Evolutionary conservation across 35 echinoderm and acorn worm species (phyloP), one percentile per base, ranked within the genome.

Genomic region (Ophiothrix spiculata): DNA sequence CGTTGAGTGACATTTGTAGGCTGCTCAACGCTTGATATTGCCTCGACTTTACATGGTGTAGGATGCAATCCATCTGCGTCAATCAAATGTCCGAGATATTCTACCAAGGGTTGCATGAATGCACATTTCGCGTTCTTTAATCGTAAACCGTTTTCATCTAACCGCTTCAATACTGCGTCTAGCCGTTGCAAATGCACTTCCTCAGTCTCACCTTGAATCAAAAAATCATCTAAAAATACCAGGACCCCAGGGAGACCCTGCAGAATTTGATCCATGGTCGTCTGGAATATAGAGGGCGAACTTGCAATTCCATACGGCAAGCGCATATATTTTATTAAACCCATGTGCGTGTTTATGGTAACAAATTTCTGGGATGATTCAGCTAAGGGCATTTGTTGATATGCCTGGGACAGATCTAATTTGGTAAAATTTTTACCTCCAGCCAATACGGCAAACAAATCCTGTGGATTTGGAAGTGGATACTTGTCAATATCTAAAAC

Each of bases 261-360:
- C 31, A 92, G 40, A 0, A 87, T 29, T 33, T 42, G 8, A 13
- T 87, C 85, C 63, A 91, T 87, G 33, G 75, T 56, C 0, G 56
- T 31, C 35, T 87, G 85, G 8, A 89, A 82, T 16, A 92, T 92
- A 64, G 41, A 79, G 16, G 85, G 90, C 14, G 85, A 84, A 4
- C 85, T 82, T 15, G 77, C 21, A 32, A 87, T 64, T 75, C 84
- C 37, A 82, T 74, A 92, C 13, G 37, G 84, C 23, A 91, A 54
- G 16, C 89, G 73, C 19, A 78, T 91, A 46, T 78, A 91, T 15
- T 78, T 0, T 39, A 85, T 85, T 45, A 91, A 37, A 0, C 89
- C 89, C 38, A 21, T 85, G 40, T 91, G 89, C 31, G 89, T 91
- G 54, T 91, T 91, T 16, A 91, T 85, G 32, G 79, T 75, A 23